phyloP scores from a whole-genome alignment of 1,140 invertebrate species.

The Protaetia brevitarsis region DNA sequence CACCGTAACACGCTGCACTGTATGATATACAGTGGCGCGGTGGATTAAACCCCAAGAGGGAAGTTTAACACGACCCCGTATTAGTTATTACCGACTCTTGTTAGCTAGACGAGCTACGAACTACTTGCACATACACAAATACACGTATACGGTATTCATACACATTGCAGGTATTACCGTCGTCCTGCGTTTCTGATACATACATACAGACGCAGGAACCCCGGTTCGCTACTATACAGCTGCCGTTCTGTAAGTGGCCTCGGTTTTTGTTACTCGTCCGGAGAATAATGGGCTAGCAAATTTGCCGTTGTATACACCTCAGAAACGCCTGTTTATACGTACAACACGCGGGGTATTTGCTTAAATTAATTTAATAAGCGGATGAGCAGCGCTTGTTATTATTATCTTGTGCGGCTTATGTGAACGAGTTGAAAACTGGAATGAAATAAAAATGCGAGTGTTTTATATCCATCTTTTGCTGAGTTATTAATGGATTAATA shows the following conservation, averaged over 20 bases:
- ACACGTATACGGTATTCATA: not conserved
- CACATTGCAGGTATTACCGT: slow-evolving; percentile 31
- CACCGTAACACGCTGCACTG: slow-evolving; percentile 33
- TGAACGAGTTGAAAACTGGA: too few relatives aligned
- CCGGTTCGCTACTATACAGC: not conserved
- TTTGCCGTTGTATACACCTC: not conserved
- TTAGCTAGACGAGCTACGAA: slow-evolving; percentile 31
- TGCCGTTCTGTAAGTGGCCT: slow-evolving; percentile 6
- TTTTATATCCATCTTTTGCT: too few relatives aligned
- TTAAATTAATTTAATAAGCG: slow-evolving; percentile 9
- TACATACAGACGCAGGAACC: not conserved
- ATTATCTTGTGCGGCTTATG: too few relatives aligned
- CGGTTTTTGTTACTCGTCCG: slow-evolving; percentile 6
- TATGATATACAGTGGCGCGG: slow-evolving; percentile 36
- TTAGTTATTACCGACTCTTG: slow-evolving; percentile 36
- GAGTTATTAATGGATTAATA: too few relatives aligned
- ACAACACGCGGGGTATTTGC: not conserved
- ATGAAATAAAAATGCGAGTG: too few relatives aligned
- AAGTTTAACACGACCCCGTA: slow-evolving; percentile 38
- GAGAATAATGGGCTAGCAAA: not conserved
- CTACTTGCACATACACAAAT: slow-evolving; percentile 33
- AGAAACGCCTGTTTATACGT: slow-evolving; percentile 11
- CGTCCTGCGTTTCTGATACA: not conserved
- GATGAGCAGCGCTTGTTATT: too few relatives aligned
- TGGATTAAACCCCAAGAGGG: slow-evolving; percentile 36